A percentile compares a stretch with the other conserved stretches of the same genome.
Conservation (phyloP, 1,140 invertebrate genomes). For the Dolichoris vasculosae region DNA sequence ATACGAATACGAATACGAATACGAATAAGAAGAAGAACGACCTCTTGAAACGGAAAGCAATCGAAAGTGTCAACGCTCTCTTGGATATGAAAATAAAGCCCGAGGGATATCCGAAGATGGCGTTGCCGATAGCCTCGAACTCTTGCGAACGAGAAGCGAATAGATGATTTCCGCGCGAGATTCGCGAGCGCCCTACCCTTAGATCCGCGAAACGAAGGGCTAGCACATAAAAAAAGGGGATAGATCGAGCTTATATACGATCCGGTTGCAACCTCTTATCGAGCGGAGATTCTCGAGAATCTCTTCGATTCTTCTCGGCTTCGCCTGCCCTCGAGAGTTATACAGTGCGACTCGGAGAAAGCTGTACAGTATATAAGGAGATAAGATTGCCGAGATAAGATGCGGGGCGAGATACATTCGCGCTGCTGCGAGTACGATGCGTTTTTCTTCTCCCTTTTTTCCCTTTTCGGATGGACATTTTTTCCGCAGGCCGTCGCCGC, state of each 20-base stretch:
- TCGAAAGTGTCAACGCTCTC: slow-evolving; percentile 46
- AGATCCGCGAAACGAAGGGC: neutral
- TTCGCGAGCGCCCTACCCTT: slow-evolving; percentile 26
- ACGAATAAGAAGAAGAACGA: neutral
- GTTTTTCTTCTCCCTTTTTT: neutral
- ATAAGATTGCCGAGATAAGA: slow-evolving; percentile 35
- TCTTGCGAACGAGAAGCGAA: slow-evolving; percentile 40
- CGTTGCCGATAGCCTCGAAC: slow-evolving; percentile 24
- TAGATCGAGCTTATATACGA: slow-evolving; percentile 31
- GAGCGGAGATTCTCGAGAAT: slow-evolving; percentile 25
- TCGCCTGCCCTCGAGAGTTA: slow-evolving; percentile 2
- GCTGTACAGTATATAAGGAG: neutral
- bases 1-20: neutral
- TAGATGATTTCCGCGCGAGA: slow-evolving; percentile 47
- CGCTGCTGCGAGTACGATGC: neutral
- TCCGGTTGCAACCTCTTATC: slow-evolving; percentile 46
- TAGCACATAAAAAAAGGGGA: neutral
- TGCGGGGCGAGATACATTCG: slow-evolving; percentile 18
- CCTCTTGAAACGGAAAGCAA: slow-evolving; percentile 21
- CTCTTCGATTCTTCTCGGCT: slow-evolving; percentile 40
- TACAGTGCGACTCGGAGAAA: slow-evolving; percentile 31
- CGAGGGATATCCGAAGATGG: slow-evolving; percentile 42
- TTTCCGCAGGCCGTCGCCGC: neutral
- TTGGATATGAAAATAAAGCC: slow-evolving; percentile 48
- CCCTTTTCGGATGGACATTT: slow-evolving; percentile 10